Evolutionary conservation across 1,140 invertebrate genomes (phyloP).

Genomic region (Agraylea sexmaculata): DNA sequence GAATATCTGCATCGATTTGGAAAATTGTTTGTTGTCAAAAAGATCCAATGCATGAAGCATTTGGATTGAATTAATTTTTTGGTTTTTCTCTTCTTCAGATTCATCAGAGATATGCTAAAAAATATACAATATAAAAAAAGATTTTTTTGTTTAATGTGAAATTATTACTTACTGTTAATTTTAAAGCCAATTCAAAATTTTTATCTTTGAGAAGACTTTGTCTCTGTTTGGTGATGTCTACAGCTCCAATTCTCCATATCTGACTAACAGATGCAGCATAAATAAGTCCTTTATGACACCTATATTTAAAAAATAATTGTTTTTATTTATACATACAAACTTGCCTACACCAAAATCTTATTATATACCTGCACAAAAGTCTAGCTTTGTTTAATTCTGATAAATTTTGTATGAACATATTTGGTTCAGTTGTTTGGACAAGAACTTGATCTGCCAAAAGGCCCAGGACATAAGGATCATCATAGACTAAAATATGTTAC

Average conservation of each 20-base stretch:
- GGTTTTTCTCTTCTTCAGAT: constrained; percentile 63
- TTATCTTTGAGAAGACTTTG: constrained; percentile 72
- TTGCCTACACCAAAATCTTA: background rate
- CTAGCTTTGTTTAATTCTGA: constrained; percentile 55
- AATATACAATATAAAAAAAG: constrained; percentile 20
- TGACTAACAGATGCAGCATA: constrained; percentile 77
- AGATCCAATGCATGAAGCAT: constrained; percentile 82
- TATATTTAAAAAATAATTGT: constrained; percentile 16
- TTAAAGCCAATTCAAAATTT: constrained; percentile 87
- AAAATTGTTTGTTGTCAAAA: constrained; percentile 78
- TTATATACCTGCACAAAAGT: constrained; percentile 41
- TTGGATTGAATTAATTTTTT: constrained; percentile 77
- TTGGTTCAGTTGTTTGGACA: constrained; percentile 65
- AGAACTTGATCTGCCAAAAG: constrained; percentile 71
- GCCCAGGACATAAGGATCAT: constrained; percentile 82
- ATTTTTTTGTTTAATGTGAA: constrained; percentile 6
- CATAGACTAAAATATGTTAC: constrained; percentile 56
- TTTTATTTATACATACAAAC: background rate
- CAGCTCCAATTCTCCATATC: constrained; percentile 73
- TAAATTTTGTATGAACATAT: constrained; percentile 64
- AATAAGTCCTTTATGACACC: constrained; percentile 61
- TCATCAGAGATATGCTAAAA: constrained; percentile 75
- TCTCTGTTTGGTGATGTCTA: constrained; percentile 72
- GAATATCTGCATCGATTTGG: constrained; percentile 85
- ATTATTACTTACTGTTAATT: constrained; percentile 57